These are phyloP conservation scores for Drosophila borealis DNA, from an alignment of 2,888 invertebrate genomes.

Conservation along the genomic window DNA sequence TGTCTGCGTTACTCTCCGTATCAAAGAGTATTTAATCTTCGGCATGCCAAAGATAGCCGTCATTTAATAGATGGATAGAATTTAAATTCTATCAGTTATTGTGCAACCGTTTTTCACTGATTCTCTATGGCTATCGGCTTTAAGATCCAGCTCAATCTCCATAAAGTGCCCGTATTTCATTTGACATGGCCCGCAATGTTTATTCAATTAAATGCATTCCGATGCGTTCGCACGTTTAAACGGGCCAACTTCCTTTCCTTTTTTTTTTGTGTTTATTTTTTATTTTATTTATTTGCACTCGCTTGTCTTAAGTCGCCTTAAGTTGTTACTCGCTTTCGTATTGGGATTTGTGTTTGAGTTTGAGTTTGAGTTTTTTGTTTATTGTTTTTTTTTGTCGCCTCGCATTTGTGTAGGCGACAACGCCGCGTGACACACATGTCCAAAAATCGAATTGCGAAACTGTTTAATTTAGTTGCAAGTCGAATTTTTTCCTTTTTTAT, in stretches of 20 bases:
- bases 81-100: neutral
- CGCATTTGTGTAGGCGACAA: conserved; percentile 36
- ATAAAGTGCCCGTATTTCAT: neutral
- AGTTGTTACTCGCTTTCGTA: conserved; percentile 19
- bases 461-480: conserved; percentile 65
- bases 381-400: conserved; percentile 4
- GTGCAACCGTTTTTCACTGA: neutral
- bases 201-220: conserved; percentile 71
- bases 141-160: neutral
- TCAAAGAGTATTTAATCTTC: no score
- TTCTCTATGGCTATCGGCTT: conserved; percentile 1
- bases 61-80: no score
- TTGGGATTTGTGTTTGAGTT: conserved; percentile 24
- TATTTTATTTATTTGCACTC: conserved; percentile 30
- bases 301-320: conserved; percentile 33
- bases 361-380: neutral
- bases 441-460: conserved; percentile 71
- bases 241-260: conserved; percentile 56
- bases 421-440: conserved; percentile 69
- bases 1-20: no score
- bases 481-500: conserved; percentile 38
- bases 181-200: conserved; percentile 12
- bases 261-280: conserved; percentile 15
- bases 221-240: conserved; percentile 60
- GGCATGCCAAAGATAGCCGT: no score